These are phyloP conservation scores for Cyprinella venusta DNA, from an alignment of 2,797 vertebrate genomes.

Conservation along the genomic window DNA sequence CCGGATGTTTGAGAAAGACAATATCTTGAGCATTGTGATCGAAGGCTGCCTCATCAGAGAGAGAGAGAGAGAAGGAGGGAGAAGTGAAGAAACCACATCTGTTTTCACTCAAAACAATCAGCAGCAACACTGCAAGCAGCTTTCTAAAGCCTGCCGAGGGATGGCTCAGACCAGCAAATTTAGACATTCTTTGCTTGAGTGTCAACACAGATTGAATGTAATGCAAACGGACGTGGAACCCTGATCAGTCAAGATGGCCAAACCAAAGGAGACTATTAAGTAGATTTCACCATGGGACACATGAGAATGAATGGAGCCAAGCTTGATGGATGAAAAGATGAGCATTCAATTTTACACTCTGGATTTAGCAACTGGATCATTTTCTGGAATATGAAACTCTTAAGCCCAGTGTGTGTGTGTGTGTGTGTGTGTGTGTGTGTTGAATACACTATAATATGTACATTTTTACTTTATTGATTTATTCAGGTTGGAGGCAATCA, in stretches of 20 bases:
- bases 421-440: neutral
- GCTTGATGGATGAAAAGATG: constrained; percentile 44
- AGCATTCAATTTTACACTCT: constrained; percentile 22
- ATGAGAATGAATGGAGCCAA: constrained; percentile 47
- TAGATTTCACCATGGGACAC: constrained; percentile 51
- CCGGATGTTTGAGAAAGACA: constrained; percentile 78
- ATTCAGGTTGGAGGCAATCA: neutral
- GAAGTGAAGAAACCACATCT: constrained; percentile 75
- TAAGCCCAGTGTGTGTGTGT: neutral
- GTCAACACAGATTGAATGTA: constrained; percentile 72
- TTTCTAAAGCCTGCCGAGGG: constrained; percentile 75
- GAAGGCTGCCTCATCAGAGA: constrained; percentile 62
- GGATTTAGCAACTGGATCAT: constrained; percentile 1
- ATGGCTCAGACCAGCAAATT: constrained; percentile 72
- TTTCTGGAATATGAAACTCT: neutral
- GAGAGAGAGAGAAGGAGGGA: constrained; percentile 25
- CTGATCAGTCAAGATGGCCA: constrained; percentile 75
- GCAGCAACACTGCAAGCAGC: constrained; percentile 73
- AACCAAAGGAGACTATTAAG: constrained; percentile 59
- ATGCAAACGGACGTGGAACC: constrained; percentile 75
- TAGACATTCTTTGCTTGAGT: constrained; percentile 72
- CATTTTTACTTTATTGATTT: neutral
- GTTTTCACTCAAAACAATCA: constrained; percentile 84
- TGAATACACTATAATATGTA: neutral
- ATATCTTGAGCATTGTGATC: constrained; percentile 70